These are phyloP conservation scores for Accipiter virgatus DNA, from an alignment of 2,113 vertebrate species.

Conservation along the genomic window DNA sequence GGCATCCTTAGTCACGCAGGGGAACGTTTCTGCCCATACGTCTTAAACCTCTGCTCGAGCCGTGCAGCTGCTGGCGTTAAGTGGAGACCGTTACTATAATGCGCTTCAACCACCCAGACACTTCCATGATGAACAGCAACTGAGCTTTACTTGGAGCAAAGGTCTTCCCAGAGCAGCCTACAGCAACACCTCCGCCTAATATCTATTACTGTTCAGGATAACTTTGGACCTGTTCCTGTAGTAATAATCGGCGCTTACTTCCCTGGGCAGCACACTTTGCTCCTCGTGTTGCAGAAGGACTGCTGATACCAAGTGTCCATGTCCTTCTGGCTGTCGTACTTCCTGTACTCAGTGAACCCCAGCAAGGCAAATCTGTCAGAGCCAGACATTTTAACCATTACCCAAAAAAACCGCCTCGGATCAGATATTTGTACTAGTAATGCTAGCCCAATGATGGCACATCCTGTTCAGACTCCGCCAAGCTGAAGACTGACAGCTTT, in stretches of 20 bases:
- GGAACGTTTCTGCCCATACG: background rate
- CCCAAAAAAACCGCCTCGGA: background rate
- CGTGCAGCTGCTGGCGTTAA: fast-evolving
- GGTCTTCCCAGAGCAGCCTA: background rate
- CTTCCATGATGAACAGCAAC: background rate
- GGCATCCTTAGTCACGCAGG: background rate
- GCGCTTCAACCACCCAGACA: background rate
- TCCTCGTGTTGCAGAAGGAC: background rate
- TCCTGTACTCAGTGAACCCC: background rate
- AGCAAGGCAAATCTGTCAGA: background rate
- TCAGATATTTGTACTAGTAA: background rate
- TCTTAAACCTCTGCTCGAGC: background rate
- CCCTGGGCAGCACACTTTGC: background rate
- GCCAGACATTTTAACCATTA: background rate
- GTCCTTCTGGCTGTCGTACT: background rate
- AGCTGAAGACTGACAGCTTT: background rate
- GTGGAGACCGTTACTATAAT: background rate
- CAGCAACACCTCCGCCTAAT: background rate
- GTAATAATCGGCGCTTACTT: background rate
- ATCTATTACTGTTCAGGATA: background rate
- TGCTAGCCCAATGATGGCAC: background rate
- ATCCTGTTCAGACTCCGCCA: background rate
- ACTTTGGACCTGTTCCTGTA: background rate
- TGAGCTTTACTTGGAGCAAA: background rate
- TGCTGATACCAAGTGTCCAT: background rate